Evolutionary conservation across 2,113 vertebrate species (phyloP).

Genomic region (Oreochromis tanganicae): DNA sequence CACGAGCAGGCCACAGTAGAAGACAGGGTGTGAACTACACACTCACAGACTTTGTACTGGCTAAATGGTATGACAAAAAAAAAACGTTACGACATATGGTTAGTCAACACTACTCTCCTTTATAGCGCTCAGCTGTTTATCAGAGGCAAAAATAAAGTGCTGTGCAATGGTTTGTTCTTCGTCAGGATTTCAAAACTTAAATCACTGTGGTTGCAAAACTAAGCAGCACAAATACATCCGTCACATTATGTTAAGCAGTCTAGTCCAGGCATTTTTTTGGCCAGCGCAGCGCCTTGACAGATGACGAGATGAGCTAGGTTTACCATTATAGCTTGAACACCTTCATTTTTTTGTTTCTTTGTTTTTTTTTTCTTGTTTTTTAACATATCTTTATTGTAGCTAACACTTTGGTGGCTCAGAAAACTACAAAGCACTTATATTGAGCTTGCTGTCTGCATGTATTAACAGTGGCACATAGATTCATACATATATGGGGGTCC

Average conservation of each 20-base stretch:
- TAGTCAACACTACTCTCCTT: neutral
- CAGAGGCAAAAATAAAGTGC: neutral
- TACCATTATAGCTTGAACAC: rapidly evolving
- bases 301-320: neutral
- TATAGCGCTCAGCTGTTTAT: neutral
- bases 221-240: neutral
- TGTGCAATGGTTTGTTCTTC: neutral
- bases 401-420: neutral
- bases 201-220: neutral
- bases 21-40: neutral
- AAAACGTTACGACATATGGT: neutral
- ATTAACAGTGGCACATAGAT: neutral
- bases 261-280: neutral
- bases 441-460: neutral
- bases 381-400: neutral
- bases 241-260: neutral
- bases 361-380: neutral
- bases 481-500: neutral
- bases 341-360: neutral
- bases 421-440: neutral
- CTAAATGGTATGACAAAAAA: neutral
- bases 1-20: neutral
- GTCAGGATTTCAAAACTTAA: neutral
- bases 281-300: neutral
- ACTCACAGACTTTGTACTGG: neutral